phyloP scores from a whole-genome alignment of 1,140 invertebrate genomes.

The Himalopsyche phryganea region DNA sequence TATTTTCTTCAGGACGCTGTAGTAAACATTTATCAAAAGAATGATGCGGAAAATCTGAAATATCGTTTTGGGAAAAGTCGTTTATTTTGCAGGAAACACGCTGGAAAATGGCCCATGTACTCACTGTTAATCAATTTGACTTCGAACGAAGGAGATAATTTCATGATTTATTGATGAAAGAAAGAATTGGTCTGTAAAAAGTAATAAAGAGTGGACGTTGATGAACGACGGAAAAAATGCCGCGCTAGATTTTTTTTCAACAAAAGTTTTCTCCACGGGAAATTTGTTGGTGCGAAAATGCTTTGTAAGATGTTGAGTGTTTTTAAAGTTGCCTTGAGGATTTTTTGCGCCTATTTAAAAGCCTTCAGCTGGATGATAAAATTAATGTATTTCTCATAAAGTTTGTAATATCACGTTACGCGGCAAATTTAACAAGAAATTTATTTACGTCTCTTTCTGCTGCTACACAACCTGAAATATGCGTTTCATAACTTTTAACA shows the following conservation, averaged over 20 bases:
- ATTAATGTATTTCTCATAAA: too few species aligned
- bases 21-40: constrained; percentile 33
- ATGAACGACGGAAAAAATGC: constrained; percentile 22
- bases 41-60: constrained; percentile 35
- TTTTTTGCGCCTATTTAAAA: constrained; percentile 1
- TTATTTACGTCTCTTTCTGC: too few species aligned
- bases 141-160: constrained; percentile 30
- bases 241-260: neutral
- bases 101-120: constrained; percentile 31
- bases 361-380: too few species aligned
- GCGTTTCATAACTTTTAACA: too few species aligned
- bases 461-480: too few species aligned
- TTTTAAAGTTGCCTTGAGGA: neutral
- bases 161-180: constrained; percentile 27
- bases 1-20: constrained; percentile 26
- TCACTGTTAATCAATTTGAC: constrained; percentile 34
- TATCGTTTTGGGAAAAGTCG: constrained; percentile 26
- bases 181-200: constrained; percentile 31
- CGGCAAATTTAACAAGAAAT: too few species aligned
- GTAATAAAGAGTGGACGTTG: constrained; percentile 30
- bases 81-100: constrained; percentile 31
- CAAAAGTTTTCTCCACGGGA: constrained; percentile 1
- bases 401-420: too few species aligned
- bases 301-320: neutral
- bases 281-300: neutral